Percentiles rank a stretch among this genome's conserved stretches.
Conservation (phyloP, 1,140 invertebrate species). For the Orius insidiosus region DNA sequence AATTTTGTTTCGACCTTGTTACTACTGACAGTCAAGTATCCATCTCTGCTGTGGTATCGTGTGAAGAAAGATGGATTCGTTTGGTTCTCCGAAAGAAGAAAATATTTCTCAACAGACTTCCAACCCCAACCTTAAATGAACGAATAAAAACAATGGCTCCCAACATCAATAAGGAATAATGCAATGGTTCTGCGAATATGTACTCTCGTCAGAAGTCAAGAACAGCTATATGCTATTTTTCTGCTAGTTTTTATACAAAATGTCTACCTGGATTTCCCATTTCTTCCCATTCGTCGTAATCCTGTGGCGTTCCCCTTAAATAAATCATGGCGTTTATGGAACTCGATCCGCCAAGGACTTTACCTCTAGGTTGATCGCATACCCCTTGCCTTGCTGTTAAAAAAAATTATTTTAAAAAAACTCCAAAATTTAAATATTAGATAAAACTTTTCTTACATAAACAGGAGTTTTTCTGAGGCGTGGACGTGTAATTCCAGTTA, state of each 20-base stretch:
- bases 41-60: neutral
- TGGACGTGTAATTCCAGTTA: neutral
- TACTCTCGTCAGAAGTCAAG: too few relatives aligned
- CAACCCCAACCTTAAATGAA: neutral
- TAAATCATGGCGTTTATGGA: conserved; percentile 44
- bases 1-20: conserved; percentile 13
- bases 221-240: too few relatives aligned
- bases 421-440: neutral
- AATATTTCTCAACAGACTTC: neutral
- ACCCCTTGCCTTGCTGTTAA: conserved; percentile 21
- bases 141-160: too few relatives aligned
- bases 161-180: too few relatives aligned
- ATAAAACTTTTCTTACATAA: neutral
- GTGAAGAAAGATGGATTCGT: neutral
- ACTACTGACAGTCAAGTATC: neutral
- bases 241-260: too few relatives aligned
- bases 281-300: conserved; percentile 37
- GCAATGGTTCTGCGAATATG: too few relatives aligned
- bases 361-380: conserved; percentile 24
- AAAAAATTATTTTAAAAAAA: too few relatives aligned
- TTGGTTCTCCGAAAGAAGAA: neutral
- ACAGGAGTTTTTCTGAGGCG: conserved; percentile 1
- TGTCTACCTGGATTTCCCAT: conserved; percentile 18
- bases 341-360: conserved; percentile 42
- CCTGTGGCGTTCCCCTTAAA: conserved; percentile 33